Base-by-base conservation (phyloP, 92 coral and sea anemone genomes). In the Diadumene lineata region DNA sequence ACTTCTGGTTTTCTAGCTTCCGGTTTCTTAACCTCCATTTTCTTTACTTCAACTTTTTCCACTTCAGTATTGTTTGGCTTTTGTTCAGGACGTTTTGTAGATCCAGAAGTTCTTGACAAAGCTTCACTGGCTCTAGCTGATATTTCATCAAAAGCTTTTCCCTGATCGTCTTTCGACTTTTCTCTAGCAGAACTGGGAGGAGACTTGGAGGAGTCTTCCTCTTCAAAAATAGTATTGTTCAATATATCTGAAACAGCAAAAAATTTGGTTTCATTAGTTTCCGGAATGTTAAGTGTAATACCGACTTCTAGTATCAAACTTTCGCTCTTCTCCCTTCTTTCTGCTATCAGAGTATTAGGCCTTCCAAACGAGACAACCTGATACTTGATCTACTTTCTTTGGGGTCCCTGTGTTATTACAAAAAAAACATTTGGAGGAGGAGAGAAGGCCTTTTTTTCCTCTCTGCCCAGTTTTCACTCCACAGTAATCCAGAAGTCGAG, bases 181-280 rank as follows among this genome's bases (percentile, higher is more conserved):
- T 69, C 67, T 76, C 43, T 82, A 29, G 68, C 50, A 46, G 74
- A 68, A 43, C 68, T 58, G 19, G 70, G 50, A 21, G 71, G 58
- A 16, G 80, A 62, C 33, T 84, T 81, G 55, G 44, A 34, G 9
- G 34, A 33, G 24, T 81, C 68, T 50, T 71, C 90, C 1, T 87
- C 61, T 26, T 91, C 88, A 16, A 79, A 74, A 27, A 84, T 82
- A n/a, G 87, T 82, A 24, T 23, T 66, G 53, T 67, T 86, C 81
- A 78, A 26, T 33, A 79, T 75, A 72, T 83, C 89, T 38, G 13
- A 13, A 38, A 38, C 7, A 4, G 48, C 6, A 38, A 38, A 38
- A 38, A 4, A 38, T n/a, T n/a, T n/a, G n/a, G n/a, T n/a, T n/a
- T n/a, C n/a, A n/a, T n/a, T n/a, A n/a, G n/a, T n/a, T n/a, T n/a